phyloP scores from a whole-genome alignment of 2,888 invertebrate species.

The Punctoribates punctum region DNA sequence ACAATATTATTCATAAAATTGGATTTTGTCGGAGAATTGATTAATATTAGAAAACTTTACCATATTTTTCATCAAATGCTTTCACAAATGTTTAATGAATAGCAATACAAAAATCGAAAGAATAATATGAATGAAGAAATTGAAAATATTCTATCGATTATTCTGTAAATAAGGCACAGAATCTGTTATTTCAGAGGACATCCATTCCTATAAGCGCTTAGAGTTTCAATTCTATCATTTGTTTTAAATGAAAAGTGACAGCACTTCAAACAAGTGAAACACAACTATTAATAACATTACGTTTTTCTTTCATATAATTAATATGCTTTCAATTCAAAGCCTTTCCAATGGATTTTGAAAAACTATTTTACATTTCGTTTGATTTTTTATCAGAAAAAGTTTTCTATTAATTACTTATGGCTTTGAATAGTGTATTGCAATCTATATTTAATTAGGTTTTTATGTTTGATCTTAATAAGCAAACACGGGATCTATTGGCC shows the following conservation, averaged over 20 bases:
- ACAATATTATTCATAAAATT: background rate
- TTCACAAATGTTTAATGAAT: constrained; percentile 5
- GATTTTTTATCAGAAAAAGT: background rate
- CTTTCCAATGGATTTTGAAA: background rate
- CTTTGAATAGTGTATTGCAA: background rate
- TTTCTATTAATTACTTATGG: background rate
- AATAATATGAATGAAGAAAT: background rate
- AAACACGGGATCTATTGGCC: background rate
- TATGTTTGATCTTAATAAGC: background rate
- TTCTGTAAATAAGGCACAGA: background rate
- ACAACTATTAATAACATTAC: background rate
- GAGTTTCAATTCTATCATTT: background rate
- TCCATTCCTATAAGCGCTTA: too few species aligned
- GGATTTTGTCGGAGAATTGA: background rate
- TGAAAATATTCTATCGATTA: constrained; percentile 9
- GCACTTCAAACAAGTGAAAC: background rate
- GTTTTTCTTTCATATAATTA: background rate
- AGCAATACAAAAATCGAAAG: background rate
- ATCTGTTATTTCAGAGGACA: too few species aligned
- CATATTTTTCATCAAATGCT: background rate
- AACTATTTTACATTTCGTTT: background rate
- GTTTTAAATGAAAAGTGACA: constrained; percentile 6
- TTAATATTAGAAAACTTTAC: background rate
- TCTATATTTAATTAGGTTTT: constrained; percentile 29
- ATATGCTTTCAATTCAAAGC: background rate